Evolutionary conservation across 1,140 invertebrate species (phyloP), one percentile per base, ranked within the genome.

Genomic region (Spodoptera litura): DNA sequence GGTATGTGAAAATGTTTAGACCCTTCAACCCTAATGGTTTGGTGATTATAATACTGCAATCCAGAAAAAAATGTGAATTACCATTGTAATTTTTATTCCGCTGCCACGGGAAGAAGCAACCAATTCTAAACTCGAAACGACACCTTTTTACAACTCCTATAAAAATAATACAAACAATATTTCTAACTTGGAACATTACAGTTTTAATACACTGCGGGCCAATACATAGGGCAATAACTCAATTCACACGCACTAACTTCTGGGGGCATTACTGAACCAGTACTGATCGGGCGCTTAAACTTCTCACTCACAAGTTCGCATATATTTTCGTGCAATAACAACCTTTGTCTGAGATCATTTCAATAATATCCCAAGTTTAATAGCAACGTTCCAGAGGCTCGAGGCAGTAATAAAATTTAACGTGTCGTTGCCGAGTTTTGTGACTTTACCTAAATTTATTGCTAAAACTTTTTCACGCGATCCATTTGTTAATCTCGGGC

Each of bases 311-410:
- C 73, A 83, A 83, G 70, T 82, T 71, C 51, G 78, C 78, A 80
- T 83, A 83, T 79, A 82, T 84, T 81, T 81, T 81, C 81, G 38
- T 68, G 52, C 61, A 77, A 77, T 78, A 78, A 77, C 71, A 74
- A 85, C 85, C 82, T 86, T 88, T 87, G 85, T 87, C 83, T 83
- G 86, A 74, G 83, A 89, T 90, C 89, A 89, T 90, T 91, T 90
- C 87, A 90, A 90, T 90, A 91, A 91, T 91, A 89, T 85, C 76
- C 86, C 79, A 89, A 91, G 89, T 90, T 91, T 88, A 89, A 90
- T 90, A 81, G 83, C 85, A 79, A 82, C 78, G 82, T 66, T 83
- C 73, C 82, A 78, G 80, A 83, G 75, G 83, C 89, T 83, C 81
- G 82, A 68, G 83, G 89, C 89, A 78, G 84, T 86, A 90, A 89